phyloP scores from a whole-genome alignment of 1,140 invertebrate species.

The Spodoptera litura region DNA sequence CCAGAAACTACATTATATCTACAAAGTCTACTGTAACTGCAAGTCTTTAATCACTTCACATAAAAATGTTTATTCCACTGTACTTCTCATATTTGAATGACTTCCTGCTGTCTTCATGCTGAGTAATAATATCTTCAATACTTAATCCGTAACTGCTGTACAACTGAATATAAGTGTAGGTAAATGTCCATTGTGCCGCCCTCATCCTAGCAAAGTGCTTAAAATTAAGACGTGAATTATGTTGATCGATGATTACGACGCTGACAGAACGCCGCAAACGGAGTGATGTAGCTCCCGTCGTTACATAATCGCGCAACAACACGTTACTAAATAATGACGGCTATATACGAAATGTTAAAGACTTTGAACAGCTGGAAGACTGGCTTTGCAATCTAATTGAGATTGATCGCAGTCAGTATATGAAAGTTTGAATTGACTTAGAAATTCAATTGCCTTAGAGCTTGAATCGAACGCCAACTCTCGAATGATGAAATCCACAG shows the following conservation, averaged over 20 bases:
- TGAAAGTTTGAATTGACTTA: conserved; percentile 92
- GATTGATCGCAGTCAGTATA: conserved; percentile 90
- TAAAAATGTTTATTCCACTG: conserved; percentile 9
- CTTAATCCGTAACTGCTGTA: conserved; percentile 59
- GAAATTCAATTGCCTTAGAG: conserved; percentile 94
- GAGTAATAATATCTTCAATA: conserved; percentile 8
- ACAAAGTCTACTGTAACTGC: conserved; percentile 15
- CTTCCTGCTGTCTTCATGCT: not conserved
- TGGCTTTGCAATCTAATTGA: conserved; percentile 95
- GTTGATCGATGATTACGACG: conserved; percentile 56
- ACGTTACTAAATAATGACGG: conserved; percentile 73
- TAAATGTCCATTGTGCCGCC: conserved; percentile 50
- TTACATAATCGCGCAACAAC: conserved; percentile 81
- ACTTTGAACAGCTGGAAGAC: conserved; percentile 88
- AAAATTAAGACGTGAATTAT: conserved; percentile 65
- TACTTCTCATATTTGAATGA: not conserved
- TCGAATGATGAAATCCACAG: conserved; percentile 93
- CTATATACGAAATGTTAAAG: conserved; percentile 83
- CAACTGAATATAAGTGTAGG: conserved; percentile 47
- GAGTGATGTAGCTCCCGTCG: conserved; percentile 58
- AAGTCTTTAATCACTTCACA: conserved; percentile 31
- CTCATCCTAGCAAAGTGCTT: conserved; percentile 73
- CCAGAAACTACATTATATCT: not conserved
- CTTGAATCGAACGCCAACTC: conserved; percentile 94
- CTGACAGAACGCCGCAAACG: conserved; percentile 43